phyloP scores from a whole-genome alignment of 1,140 invertebrate genomes.

The Hormaphis cornu region DNA sequence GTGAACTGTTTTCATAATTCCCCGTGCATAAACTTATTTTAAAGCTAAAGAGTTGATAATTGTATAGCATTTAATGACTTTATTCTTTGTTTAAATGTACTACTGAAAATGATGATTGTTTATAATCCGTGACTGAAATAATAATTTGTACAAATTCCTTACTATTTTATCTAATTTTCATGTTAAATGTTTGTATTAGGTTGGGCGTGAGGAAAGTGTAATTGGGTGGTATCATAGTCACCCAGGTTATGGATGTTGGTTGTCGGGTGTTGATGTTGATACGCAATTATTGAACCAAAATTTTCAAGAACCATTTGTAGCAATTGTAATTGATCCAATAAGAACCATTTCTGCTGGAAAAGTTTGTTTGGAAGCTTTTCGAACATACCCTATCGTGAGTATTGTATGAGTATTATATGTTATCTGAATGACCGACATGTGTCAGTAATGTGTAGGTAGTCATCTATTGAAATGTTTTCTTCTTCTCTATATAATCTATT shows the following conservation, averaged over 20 bases:
- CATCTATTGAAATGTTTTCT: too few species aligned
- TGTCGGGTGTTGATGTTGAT: conserved; percentile 97
- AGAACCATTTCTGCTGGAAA: conserved; percentile 98
- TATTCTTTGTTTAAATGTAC: too few species aligned
- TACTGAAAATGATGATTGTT: too few species aligned
- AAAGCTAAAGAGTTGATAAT: too few species aligned
- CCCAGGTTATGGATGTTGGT: conserved; percentile 98
- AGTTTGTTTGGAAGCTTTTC: conserved; percentile 96
- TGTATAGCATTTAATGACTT: too few species aligned
- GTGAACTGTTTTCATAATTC: too few species aligned
- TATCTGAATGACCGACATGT: too few species aligned
- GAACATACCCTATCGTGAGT: conserved; percentile 92
- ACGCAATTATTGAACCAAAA: conserved; percentile 99
- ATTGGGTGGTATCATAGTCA: conserved; percentile 99
- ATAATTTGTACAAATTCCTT: not conserved
- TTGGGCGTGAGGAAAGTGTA: conserved; percentile 89
- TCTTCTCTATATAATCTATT: too few species aligned
- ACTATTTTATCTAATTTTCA: not conserved
- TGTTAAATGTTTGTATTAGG: conserved; percentile 48
- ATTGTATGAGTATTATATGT: too few species aligned
- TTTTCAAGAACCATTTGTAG: conserved; percentile 98
- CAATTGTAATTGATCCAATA: conserved; percentile 99
- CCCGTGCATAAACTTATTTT: too few species aligned
- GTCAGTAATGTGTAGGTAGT: too few species aligned
- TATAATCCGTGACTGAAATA: not conserved